Evolutionary conservation across 2,113 vertebrate genomes (phyloP), one percentile per base, ranked within the genome.

Genomic region (Nibea albiflora): DNA sequence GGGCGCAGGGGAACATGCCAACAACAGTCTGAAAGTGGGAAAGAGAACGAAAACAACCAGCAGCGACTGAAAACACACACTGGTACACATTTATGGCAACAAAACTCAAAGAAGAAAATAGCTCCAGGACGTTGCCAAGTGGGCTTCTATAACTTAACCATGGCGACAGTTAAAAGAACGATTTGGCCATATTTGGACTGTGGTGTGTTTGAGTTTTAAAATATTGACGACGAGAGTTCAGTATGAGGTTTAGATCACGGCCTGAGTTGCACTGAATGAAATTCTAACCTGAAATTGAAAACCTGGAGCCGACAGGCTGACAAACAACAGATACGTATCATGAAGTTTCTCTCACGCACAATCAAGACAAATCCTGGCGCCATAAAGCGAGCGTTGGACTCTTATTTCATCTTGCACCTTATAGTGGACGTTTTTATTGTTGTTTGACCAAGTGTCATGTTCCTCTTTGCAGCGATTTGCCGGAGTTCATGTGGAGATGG

Each of bases 401-500:
- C n/a, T 77, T 68, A 11, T 63, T 80, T 66, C 17, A 28, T 58
- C 58, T 72, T 74, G 22, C 52, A 85, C 70, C 68, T 85, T 69
- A 72, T 64, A 7, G 35, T 7, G 12, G 16, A 72, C 0, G n/a
- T 65, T 85, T 79, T 78, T 56, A 39, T 76, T 76, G 65, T 64
- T 71, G 64, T 70, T 72, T 90, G 50, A 92, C 17, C 9, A 57
- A 89, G 86, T 81, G 35, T 84, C 71, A 39, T 80, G 74, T 69
- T 91, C 85, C 85, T 84, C 80, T 85, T 94, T 87, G 67, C 92
- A 99, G 98, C 98, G 11, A 99, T 99, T 90, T 99, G 98, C 93
- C 96, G 98, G 88, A 98, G 98, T 96, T 95, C 97, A 76, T 99
- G 98, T 94, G 98, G 98, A 89, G 98, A 99, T 86, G 98, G 98